Evolutionary conservation across 1,140 invertebrate species (phyloP), one percentile per base, ranked within the genome.

Genomic region (Megathymus violae): DNA sequence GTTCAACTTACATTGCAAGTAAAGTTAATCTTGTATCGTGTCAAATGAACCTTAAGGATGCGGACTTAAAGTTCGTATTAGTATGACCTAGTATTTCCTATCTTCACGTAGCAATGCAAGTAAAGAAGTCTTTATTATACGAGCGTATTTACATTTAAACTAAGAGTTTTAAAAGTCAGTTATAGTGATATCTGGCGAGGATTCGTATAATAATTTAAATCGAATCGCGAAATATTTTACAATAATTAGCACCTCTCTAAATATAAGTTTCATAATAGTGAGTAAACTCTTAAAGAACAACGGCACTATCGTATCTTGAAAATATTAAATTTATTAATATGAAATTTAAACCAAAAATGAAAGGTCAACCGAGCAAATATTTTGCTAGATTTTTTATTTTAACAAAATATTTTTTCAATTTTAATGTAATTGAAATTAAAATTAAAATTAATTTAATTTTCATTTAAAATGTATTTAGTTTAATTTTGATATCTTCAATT

Each of bases 251-350:
- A 56, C 52, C 52, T 43, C 41, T 43, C 25, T 44, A 44, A 44
- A 56, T 16, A 56, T 56, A 56, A 56, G 47, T 14, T 54, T 43
- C 19, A 54, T 43, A 54, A 56, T 31, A 43, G 27, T 43, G n/a
- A 43, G 14, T 15, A 19, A 17, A 52, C n/a, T 4, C 9, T 22
- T 19, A 13, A 40, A 31, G 27, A 31, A 31, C 27, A 31, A 31
- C 27, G 27, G 27, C 27, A 5, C 5, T 22, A 22, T 22, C 19
- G 5, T 31, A 31, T 31, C 3, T 31, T 31, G 1, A 31, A 4
- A 31, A 31, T 10, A 31, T 9, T 3, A n/a, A n/a, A n/a, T n/a
- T n/a, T n/a, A n/a, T n/a, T n/a, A n/a, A n/a, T n/a, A n/a, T n/a
- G n/a, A n/a, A n/a, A n/a, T n/a, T n/a, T n/a, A n/a, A n/a, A n/a